Evolutionary conservation across 2,888 invertebrate species (phyloP).

Genomic region (Colletes collaris): DNA sequence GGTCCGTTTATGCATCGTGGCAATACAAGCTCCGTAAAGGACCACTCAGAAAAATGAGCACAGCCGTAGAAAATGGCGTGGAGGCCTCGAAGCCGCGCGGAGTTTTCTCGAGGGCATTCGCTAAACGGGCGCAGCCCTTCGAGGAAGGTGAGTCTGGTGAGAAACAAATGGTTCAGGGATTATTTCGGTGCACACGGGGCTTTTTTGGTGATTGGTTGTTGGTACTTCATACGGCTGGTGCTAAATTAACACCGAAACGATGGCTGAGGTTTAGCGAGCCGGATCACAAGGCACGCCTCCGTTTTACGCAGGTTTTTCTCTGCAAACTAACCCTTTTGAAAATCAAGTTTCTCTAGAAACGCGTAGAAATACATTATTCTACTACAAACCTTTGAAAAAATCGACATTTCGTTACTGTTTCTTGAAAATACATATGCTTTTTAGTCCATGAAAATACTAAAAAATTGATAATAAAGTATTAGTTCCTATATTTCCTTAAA

Average conservation of each 20-base stretch:
- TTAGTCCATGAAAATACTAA: too few species aligned
- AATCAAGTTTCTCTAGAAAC: too few species aligned
- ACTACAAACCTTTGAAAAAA: too few species aligned
- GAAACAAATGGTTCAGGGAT: conserved; percentile 39
- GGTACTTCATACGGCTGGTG: conserved; percentile 8
- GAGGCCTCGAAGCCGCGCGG: conserved; percentile 77
- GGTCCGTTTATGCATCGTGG: conserved; percentile 53
- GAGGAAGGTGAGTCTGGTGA: conserved; percentile 79
- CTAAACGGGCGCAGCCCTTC: conserved; percentile 79
- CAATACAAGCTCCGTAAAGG: conserved; percentile 61
- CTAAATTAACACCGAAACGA: not conserved
- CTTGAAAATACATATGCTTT: too few species aligned
- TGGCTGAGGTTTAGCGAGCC: not conserved
- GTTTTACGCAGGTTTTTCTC: too few species aligned
- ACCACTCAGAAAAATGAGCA: conserved; percentile 73
- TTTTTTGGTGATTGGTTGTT: conserved; percentile 57
- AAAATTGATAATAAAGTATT: too few species aligned
- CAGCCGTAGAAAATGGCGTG: conserved; percentile 77
- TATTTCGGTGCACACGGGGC: conserved; percentile 44
- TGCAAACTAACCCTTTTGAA: too few species aligned
- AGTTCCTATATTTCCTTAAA: too few species aligned
- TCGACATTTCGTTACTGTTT: too few species aligned
- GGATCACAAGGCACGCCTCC: not conserved
- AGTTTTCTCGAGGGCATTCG: conserved; percentile 79
- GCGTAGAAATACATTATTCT: too few species aligned